Conservation (phyloP, 2,888 invertebrate genomes). For the Sinhomidia bicolor region DNA sequence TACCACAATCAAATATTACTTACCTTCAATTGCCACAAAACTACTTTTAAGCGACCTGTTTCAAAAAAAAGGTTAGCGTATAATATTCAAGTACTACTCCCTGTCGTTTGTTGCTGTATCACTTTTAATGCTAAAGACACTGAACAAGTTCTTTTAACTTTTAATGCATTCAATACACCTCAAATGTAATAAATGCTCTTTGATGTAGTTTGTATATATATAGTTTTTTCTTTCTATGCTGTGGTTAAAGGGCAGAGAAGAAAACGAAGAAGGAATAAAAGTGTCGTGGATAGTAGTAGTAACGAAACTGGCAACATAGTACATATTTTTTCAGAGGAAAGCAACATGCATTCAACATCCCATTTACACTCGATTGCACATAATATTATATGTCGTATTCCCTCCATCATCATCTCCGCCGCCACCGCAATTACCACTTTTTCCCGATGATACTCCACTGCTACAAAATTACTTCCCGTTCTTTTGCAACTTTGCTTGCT, state of each 20-base stretch:
- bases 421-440: slow-evolving; percentile 6
- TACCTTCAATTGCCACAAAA: not conserved
- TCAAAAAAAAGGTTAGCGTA: not conserved
- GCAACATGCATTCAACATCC: not conserved
- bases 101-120: not conserved
- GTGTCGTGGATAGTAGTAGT: too few relatives aligned
- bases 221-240: not conserved
- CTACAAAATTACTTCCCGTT: slow-evolving; percentile 12
- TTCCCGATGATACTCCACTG: not conserved
- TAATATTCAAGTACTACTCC: not conserved
- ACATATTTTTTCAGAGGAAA: too few relatives aligned
- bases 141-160: too few relatives aligned
- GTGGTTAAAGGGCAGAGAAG: not conserved
- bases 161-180: too few relatives aligned
- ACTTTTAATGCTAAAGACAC: not conserved
- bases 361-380: not conserved
- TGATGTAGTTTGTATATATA: too few relatives aligned
- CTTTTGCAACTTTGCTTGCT: slow-evolving; percentile 8
- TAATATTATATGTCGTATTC: not conserved
- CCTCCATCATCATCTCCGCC: not conserved
- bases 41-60: not conserved
- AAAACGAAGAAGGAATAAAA: too few relatives aligned
- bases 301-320: not conserved
- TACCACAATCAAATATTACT: not conserved
- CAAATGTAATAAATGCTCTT: too few relatives aligned